Evolutionary conservation across 2,113 vertebrate genomes (phyloP).

Genomic region (Brachyhypopomus gauderio): DNA sequence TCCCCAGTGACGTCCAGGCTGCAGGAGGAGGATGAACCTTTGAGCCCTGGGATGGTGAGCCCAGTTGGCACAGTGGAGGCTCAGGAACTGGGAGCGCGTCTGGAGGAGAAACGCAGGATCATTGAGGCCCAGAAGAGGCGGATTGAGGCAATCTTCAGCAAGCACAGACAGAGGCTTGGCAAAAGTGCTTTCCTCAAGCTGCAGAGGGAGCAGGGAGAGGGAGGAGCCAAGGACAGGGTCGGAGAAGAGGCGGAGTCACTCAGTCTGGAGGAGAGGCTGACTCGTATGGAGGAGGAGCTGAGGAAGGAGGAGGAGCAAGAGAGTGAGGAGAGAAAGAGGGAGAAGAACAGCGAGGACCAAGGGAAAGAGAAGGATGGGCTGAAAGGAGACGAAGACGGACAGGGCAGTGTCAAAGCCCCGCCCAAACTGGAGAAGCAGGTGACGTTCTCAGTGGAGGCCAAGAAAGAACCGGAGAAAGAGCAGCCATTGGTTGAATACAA

Average conservation of each 20-base stretch:
- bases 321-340: slow-evolving; percentile 48
- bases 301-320: slow-evolving; percentile 66
- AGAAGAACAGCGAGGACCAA: slow-evolving; percentile 45
- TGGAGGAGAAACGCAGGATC: slow-evolving; percentile 89
- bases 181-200: slow-evolving; percentile 86
- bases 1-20: slow-evolving; percentile 54
- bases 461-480: slow-evolving; percentile 62
- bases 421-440: slow-evolving; percentile 81
- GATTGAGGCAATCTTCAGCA: slow-evolving; percentile 92
- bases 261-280: slow-evolving; percentile 75
- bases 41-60: slow-evolving; percentile 70
- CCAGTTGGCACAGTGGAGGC: slow-evolving; percentile 80
- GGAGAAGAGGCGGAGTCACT: slow-evolving; percentile 58
- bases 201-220: slow-evolving; percentile 73
- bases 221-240: slow-evolving; percentile 47
- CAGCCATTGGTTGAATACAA: slow-evolving; percentile 80
- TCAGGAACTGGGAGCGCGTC: slow-evolving; percentile 80
- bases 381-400: neutral
- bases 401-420: slow-evolving; percentile 45
- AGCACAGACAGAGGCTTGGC: slow-evolving; percentile 87
- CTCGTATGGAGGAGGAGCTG: slow-evolving; percentile 74
- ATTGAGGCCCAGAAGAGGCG: slow-evolving; percentile 92
- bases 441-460: slow-evolving; percentile 82
- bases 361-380: neutral
- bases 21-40: slow-evolving; percentile 50